Percentiles rank a stretch among this genome's conserved stretches.
phyloP scores from a whole-genome alignment of 1,140 invertebrate genomes.

The Cyrtorhinus lividipennis region DNA sequence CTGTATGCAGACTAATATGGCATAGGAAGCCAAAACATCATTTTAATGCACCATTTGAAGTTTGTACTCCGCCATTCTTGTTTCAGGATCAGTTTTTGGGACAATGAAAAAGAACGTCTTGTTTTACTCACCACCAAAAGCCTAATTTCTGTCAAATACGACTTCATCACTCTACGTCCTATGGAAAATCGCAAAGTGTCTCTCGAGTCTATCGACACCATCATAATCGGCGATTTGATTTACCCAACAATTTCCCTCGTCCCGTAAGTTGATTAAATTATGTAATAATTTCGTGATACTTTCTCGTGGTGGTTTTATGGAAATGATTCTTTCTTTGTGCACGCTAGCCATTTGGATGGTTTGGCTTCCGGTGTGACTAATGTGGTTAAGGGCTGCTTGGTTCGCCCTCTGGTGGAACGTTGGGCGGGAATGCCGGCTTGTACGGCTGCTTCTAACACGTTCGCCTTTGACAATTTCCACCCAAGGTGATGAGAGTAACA shows the following conservation, averaged over 20 bases:
- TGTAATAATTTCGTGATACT: slow-evolving; percentile 16
- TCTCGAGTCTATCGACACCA: slow-evolving; percentile 48
- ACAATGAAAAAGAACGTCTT: slow-evolving; percentile 67
- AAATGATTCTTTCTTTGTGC: too few relatives aligned
- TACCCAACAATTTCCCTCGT: slow-evolving; percentile 63
- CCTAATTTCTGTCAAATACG: slow-evolving; percentile 62
- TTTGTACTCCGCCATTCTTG: too few relatives aligned
- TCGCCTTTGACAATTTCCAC: slow-evolving; percentile 43
- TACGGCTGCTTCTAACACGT: slow-evolving; percentile 30
- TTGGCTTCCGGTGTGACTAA: slow-evolving; percentile 51
- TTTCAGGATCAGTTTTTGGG: slow-evolving; percentile 68
- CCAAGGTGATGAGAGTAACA: slow-evolving; percentile 41
- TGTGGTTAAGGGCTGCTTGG: slow-evolving; percentile 49
- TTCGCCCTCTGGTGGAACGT: slow-evolving; percentile 26
- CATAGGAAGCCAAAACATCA: too few relatives aligned
- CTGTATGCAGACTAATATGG: too few relatives aligned
- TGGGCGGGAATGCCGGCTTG: slow-evolving; percentile 13
- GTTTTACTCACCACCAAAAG: slow-evolving; percentile 53
- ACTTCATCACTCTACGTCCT: slow-evolving; percentile 63
- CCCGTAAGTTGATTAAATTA: slow-evolving; percentile 70
- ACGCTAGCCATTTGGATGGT: slow-evolving; percentile 47
- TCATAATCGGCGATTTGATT: slow-evolving; percentile 56
- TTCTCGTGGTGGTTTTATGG: not conserved
- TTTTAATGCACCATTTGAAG: too few relatives aligned
- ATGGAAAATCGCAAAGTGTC: slow-evolving; percentile 50